Percentiles rank a stretch among this genome's conserved stretches.
These are phyloP conservation scores for Nymphicus hollandicus DNA, from an alignment of 2,113 vertebrate genomes.

Conservation along the genomic window DNA sequence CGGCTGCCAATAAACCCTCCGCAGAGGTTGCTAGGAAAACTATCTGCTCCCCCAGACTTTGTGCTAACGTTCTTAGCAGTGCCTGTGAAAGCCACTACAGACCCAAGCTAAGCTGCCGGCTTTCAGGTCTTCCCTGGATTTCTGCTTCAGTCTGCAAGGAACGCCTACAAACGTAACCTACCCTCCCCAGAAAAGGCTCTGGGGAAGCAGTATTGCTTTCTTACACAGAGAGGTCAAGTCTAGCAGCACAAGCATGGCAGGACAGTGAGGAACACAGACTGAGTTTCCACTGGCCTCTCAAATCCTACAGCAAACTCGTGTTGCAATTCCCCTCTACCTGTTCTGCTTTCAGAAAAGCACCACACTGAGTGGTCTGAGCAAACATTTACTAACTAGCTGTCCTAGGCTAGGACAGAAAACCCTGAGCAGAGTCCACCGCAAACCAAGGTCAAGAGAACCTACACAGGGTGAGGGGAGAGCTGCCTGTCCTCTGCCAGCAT, in stretches of 20 bases:
- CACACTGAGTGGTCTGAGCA: not conserved
- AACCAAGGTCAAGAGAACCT: not conserved
- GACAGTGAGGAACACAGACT: not conserved
- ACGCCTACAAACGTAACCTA: not conserved
- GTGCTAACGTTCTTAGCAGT: not conserved
- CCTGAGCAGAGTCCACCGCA: constrained; percentile 26
- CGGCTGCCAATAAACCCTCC: not conserved
- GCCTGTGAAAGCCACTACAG: not conserved
- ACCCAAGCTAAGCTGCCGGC: not conserved
- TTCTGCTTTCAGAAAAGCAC: not conserved
- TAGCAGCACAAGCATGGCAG: not conserved
- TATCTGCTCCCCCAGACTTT: not conserved
- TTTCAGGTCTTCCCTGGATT: not conserved
- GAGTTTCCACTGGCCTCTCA: not conserved
- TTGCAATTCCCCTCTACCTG: not conserved
- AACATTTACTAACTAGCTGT: constrained; percentile 43
- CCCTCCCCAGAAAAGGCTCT: not conserved
- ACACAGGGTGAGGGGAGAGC: not conserved
- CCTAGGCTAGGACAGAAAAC: not conserved
- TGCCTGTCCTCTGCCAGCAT: rapidly evolving
- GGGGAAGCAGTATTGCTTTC: not conserved
- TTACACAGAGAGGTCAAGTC: not conserved
- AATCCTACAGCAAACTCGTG: not conserved
- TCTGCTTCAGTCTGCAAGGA: not conserved
- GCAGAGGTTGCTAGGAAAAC: not conserved